Percentiles rank a stretch among this genome's conserved stretches.
Evolutionary conservation across 2,888 invertebrate species (phyloP).

Genomic region (Oxytorus armatus): DNA sequence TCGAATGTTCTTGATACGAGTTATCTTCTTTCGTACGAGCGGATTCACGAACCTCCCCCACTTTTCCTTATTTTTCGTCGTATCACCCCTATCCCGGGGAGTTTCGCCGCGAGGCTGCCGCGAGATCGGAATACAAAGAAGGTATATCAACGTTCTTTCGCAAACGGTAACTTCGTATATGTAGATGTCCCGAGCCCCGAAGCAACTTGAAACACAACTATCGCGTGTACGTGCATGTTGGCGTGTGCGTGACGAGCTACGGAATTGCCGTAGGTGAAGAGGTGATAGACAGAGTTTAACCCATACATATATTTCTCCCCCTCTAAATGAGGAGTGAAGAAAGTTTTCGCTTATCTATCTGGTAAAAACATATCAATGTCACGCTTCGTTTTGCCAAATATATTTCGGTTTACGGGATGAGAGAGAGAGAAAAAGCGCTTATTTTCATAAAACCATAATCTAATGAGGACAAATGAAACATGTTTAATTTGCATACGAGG

Average conservation of each 20-base stretch:
- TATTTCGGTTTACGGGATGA: not conserved
- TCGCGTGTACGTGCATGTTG: slow-evolving; percentile 1
- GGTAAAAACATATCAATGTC: not conserved
- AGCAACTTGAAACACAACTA: slow-evolving; percentile 9
- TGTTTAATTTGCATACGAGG: too few relatives aligned
- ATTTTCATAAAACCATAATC: too few relatives aligned
- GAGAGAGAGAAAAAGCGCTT: too few relatives aligned
- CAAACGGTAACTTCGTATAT: slow-evolving; percentile 42
- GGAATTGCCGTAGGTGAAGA: not conserved
- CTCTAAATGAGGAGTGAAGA: too few relatives aligned
- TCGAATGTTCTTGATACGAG: slow-evolving; percentile 47
- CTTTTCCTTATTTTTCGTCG: slow-evolving; percentile 41
- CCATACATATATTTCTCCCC: not conserved
- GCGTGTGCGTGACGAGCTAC: not conserved
- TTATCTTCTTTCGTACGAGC: slow-evolving; percentile 60
- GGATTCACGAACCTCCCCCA: slow-evolving; percentile 27
- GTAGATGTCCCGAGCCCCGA: slow-evolving; percentile 10
- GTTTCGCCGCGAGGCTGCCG: slow-evolving; percentile 40
- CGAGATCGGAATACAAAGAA: slow-evolving; percentile 64
- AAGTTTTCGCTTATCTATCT: not conserved
- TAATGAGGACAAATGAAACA: too few relatives aligned
- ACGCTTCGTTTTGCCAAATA: not conserved
- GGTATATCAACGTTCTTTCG: slow-evolving; percentile 42
- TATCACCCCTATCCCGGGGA: slow-evolving; percentile 61
- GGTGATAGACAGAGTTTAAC: not conserved